Conservation (phyloP, 2,113 vertebrate species). For the Phaethon lepturus region DNA sequence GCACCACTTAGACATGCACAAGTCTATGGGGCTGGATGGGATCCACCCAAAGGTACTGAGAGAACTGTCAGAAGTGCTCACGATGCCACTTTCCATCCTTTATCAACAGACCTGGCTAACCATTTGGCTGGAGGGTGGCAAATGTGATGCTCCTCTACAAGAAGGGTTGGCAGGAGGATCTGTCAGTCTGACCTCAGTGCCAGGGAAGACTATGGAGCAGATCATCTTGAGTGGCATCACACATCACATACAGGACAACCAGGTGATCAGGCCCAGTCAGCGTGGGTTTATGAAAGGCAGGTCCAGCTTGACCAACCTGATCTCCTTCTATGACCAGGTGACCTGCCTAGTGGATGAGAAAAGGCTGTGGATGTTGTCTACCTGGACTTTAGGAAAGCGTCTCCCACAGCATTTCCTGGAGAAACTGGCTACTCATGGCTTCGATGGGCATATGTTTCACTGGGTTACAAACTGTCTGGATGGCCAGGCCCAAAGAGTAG, state of each 20-base stretch:
- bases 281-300: not conserved
- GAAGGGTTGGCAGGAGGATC: not conserved
- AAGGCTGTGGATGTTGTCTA: not conserved
- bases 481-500: rapidly evolving
- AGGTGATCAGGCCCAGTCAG: too few relatives aligned
- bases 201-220: too few relatives aligned
- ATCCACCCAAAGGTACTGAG: not conserved
- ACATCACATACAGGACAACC: too few relatives aligned
- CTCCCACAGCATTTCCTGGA: not conserved
- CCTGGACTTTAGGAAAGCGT: not conserved
- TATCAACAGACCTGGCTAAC: not conserved
- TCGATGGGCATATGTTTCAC: rapidly evolving
- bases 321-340: not conserved
- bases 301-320: not conserved
- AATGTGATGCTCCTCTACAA: not conserved
- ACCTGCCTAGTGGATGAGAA: not conserved
- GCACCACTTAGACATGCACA: not conserved
- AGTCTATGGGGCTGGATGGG: not conserved
- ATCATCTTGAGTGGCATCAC: too few relatives aligned
- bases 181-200: too few relatives aligned
- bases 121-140: not conserved
- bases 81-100: not conserved
- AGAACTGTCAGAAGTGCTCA: not conserved
- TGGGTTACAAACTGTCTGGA: not conserved
- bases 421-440: not conserved